Evolutionary conservation across 1,140 invertebrate species (phyloP).

Genomic region (Drosophila bocqueti): DNA sequence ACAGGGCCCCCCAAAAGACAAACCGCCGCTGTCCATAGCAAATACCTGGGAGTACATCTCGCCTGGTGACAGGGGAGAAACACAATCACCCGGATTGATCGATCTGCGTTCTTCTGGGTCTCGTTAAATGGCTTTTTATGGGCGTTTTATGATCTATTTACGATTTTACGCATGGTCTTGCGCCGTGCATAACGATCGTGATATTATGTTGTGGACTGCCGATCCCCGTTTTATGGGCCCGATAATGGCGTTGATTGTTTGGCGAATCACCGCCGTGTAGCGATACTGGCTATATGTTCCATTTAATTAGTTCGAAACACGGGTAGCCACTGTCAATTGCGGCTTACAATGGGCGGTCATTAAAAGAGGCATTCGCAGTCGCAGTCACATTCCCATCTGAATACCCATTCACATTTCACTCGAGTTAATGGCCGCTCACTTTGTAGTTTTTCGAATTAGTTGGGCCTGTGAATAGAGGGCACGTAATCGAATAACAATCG

Average conservation of each 20-base stretch:
- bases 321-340: conserved; percentile 52
- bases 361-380: conserved; percentile 34
- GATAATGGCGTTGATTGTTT: conserved; percentile 68
- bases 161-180: conserved; percentile 77
- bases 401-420: conserved; percentile 33
- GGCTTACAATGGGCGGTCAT: conserved; percentile 39
- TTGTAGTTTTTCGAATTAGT: conserved; percentile 25
- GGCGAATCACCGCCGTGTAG: conserved; percentile 20
- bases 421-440: conserved; percentile 34
- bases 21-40: conserved; percentile 29
- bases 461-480: conserved; percentile 7
- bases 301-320: conserved; percentile 68
- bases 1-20: conserved; percentile 54
- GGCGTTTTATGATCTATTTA: conserved; percentile 83
- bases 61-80: conserved; percentile 20
- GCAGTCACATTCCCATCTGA: conserved; percentile 17
- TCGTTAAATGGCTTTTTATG: conserved; percentile 80
- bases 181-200: conserved; percentile 72
- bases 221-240: conserved; percentile 53
- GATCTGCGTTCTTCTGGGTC: conserved; percentile 49
- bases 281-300: conserved; percentile 5
- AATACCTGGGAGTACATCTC: background rate
- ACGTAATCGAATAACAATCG: conserved; percentile 23
- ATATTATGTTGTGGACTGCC: conserved; percentile 24
- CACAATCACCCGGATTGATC: conserved; percentile 63